A percentile compares a stretch with the other conserved stretches of the same genome.
Conservation (phyloP, 2,797 vertebrate species). For the Heliangelus exortis region DNA sequence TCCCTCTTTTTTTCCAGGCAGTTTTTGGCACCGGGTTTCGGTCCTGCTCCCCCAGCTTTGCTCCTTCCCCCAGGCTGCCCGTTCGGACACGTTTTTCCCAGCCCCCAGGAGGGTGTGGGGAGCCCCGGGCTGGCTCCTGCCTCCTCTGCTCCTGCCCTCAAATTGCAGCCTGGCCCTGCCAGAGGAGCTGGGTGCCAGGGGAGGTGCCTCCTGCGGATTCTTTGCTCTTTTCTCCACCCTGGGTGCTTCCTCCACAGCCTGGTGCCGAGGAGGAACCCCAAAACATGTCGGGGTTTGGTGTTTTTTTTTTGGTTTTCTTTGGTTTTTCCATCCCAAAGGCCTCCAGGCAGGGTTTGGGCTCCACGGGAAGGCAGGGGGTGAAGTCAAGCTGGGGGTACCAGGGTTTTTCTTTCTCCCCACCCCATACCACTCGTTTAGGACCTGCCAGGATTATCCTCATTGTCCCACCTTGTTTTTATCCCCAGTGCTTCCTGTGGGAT, state of each 20-base stretch:
- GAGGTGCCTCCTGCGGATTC: constrained; percentile 34
- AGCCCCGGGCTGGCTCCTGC: not conserved
- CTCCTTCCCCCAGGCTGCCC: constrained; percentile 45
- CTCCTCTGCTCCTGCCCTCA: constrained; percentile 25
- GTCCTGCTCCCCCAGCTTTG: not conserved
- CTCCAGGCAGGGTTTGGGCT: rapidly evolving
- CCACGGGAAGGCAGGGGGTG: rapidly evolving
- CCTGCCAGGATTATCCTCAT: not conserved
- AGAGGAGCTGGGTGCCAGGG: constrained; percentile 17
- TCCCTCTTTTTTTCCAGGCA: constrained; percentile 50
- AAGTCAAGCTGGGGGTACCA: rapidly evolving
- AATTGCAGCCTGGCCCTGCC: constrained; percentile 37
- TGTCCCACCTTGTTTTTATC: not conserved
- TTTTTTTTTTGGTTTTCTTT: too few relatives aligned
- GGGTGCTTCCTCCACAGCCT: not conserved
- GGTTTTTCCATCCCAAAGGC: rapidly evolving
- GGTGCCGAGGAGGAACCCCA: too few relatives aligned
- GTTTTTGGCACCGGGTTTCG: constrained; percentile 31
- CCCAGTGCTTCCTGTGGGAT: constrained; percentile 46
- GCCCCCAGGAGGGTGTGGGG: not conserved
- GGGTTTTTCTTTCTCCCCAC: not conserved
- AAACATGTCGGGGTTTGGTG: too few relatives aligned
- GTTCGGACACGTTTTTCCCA: constrained; percentile 38
- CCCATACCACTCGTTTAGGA: not conserved
- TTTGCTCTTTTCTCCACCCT: not conserved